Evolutionary conservation across 2,113 vertebrate genomes (phyloP).

Genomic region (Neolamprologus falcicula): DNA sequence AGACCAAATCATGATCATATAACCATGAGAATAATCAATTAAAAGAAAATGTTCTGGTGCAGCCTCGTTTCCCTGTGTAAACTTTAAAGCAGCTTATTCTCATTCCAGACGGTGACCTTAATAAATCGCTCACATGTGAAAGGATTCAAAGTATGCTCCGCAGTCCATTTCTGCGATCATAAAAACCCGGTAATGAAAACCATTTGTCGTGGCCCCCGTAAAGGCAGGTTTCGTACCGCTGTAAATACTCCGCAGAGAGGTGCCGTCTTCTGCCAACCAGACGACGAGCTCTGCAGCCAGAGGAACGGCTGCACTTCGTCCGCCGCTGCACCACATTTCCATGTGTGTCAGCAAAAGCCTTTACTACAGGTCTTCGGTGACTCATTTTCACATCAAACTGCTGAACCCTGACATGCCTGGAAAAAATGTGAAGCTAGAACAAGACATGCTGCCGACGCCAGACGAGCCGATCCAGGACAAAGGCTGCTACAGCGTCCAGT

Average conservation of each 20-base stretch:
- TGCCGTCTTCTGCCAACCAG: conserved; percentile 10
- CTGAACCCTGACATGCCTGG: conserved; percentile 23
- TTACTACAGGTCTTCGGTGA: conserved; percentile 14
- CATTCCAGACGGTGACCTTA: background rate
- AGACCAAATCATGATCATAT: background rate
- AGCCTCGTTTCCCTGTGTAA: background rate
- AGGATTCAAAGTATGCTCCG: background rate
- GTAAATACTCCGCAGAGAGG: conserved; percentile 8
- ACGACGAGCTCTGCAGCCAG: background rate
- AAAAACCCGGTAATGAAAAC: conserved; percentile 43
- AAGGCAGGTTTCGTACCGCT: conserved; percentile 14
- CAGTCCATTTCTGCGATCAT: conserved; percentile 25
- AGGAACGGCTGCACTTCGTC: background rate
- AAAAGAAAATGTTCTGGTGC: background rate
- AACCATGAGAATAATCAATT: background rate
- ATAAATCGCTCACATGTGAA: conserved; percentile 5
- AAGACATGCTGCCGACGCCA: background rate
- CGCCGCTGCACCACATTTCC: conserved; percentile 16
- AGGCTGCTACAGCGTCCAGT: background rate
- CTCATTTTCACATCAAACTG: conserved; percentile 15
- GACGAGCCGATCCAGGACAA: background rate
- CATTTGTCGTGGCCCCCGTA: conserved; percentile 12
- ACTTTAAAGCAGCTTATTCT: background rate
- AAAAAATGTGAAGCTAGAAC: conserved; percentile 12
- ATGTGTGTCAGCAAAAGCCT: conserved; percentile 30